Evolutionary conservation across 2,113 vertebrate genomes (phyloP).

Genomic region (Panthera uncia): DNA sequence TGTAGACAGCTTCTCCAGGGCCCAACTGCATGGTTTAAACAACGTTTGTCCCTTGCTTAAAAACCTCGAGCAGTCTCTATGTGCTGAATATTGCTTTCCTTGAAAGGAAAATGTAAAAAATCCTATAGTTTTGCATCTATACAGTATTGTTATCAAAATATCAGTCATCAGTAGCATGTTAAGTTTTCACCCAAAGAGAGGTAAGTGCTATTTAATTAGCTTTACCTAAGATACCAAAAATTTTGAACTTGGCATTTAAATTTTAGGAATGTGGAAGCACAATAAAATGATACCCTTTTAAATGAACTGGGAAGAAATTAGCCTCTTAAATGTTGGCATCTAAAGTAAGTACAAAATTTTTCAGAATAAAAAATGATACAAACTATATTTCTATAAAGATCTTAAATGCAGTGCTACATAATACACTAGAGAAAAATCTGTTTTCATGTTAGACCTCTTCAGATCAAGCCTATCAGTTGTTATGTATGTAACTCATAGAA

Average conservation of each 20-base stretch:
- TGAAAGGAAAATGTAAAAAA: not conserved
- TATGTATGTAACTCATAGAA: not conserved
- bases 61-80: not conserved
- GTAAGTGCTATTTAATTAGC: not conserved
- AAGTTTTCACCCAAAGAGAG: not conserved
- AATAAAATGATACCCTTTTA: not conserved
- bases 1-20: not conserved
- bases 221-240: not conserved
- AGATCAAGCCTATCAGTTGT: not conserved
- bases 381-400: not conserved
- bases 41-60: not conserved
- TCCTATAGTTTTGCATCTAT: not conserved
- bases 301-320: not conserved
- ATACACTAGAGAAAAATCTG: not conserved
- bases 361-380: not conserved
- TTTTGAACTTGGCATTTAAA: constrained; percentile 10
- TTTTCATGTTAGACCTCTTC: not conserved
- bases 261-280: not conserved
- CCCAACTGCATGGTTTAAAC: not conserved
- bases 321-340: not conserved
- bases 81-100: not conserved
- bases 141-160: not conserved
- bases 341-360: not conserved
- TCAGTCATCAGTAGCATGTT: not conserved
- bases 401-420: not conserved